Evolutionary conservation across 2,797 vertebrate species (phyloP), one percentile per base, ranked within the genome.

Genomic region (Valencia hispanica): DNA sequence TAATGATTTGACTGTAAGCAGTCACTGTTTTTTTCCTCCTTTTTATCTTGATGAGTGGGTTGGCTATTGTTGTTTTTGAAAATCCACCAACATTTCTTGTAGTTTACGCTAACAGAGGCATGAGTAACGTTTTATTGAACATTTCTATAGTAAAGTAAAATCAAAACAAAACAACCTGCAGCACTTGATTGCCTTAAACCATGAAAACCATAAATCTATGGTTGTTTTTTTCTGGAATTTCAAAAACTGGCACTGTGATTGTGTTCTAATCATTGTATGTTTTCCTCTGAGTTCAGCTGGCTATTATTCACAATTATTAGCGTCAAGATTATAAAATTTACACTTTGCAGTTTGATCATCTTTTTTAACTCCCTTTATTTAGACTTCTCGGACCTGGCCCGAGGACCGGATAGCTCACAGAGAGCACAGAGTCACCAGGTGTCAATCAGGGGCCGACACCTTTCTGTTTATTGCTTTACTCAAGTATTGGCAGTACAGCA

Each of bases 331-430:
- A 18, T 30, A 22, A 59, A 8, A 3, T 14, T 5, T n/a, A 57
- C 53, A 30, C 53, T 22, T 27, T 32, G 57, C 15, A 32, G 32
- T 34, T 7, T 10, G 20, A 50, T 43, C 34, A 18, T 25, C 30
- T 74, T 32, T 72, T 72, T 73, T 30, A 68, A 57, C 53, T 48
- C 51, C 6, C 57, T 70, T 74, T 61, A 65, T 2, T 51, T n/a
- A 51, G 69, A 53, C 57, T 15, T 8, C 68, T n/a, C 65, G 48
- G 68, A 61, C 4, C 14, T 9, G 30, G 5, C 32, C 53, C n/a
- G 27, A 70, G n/a, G 51, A 39, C 25, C 43, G 4, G 53, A 17
- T 45, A 22, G 17, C 25, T 18, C 34, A n/a, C 4, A n/a, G 30
- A 15, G 22, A 45, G 43, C 2, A 11, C 68, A 48, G 20, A 27